A percentile compares a stretch with the other conserved stretches of the same genome.
Evolutionary conservation across 2,888 invertebrate species (phyloP).

Genomic region (Seira sanloemensis): DNA sequence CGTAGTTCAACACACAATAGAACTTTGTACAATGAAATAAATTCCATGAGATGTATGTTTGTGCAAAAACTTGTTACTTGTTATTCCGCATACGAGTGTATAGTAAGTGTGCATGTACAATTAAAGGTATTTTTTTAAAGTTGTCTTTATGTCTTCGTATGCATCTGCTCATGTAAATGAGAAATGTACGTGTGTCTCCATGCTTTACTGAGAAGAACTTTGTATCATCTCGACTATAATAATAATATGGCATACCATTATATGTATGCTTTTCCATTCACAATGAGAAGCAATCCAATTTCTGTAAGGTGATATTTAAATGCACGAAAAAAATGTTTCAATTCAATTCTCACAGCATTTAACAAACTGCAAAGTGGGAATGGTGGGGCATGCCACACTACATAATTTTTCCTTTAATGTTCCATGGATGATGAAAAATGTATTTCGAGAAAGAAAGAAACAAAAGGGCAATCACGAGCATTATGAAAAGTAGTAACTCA

Average conservation of each 20-base stretch:
- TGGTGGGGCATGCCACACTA: not conserved
- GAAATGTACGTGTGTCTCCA: slow-evolving; percentile 9
- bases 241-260: slow-evolving; percentile 11
- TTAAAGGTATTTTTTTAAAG: slow-evolving; percentile 11
- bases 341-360: slow-evolving; percentile 13
- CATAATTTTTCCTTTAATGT: not conserved
- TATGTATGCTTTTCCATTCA: not conserved
- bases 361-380: slow-evolving; percentile 2
- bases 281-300: slow-evolving; percentile 2
- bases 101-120: not conserved
- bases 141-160: slow-evolving; percentile 12
- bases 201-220: slow-evolving; percentile 11
- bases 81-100: not conserved
- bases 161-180: slow-evolving; percentile 11
- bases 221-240: slow-evolving; percentile 2
- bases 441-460: not conserved
- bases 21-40: not conserved
- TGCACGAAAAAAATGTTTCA: slow-evolving; percentile 9
- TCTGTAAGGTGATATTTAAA: not conserved
- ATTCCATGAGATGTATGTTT: not conserved
- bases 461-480: not conserved
- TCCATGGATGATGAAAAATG: not conserved
- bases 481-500: not conserved
- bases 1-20: not conserved
- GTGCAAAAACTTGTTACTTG: slow-evolving; percentile 12